Conservation (phyloP, 2,888 invertebrate genomes). For the Electrophaes corylata region DNA sequence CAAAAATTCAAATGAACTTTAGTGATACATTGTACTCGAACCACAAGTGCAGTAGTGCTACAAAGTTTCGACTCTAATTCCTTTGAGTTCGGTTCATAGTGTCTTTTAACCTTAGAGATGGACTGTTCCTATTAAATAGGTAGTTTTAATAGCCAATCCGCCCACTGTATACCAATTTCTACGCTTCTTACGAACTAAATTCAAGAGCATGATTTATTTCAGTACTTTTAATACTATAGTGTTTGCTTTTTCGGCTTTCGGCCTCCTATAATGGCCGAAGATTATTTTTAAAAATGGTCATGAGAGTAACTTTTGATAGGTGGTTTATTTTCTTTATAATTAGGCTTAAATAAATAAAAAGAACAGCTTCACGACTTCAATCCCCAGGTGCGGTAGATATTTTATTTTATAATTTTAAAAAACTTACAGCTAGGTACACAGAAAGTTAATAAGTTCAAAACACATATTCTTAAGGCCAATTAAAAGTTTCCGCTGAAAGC, state of each 20-base stretch:
- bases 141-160: conserved; percentile 18
- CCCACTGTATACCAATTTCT: conserved; percentile 24
- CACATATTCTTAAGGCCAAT: too few relatives aligned
- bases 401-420: too few relatives aligned
- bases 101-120: background rate
- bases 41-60: background rate
- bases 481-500: too few relatives aligned
- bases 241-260: conserved; percentile 5
- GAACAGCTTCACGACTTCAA: too few relatives aligned
- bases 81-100: background rate
- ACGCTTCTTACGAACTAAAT: conserved; percentile 22
- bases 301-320: too few relatives aligned
- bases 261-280: background rate
- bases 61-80: background rate
- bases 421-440: too few relatives aligned
- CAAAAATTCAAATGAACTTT: conserved; percentile 3
- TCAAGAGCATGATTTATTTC: conserved; percentile 29
- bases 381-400: too few relatives aligned
- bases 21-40: conserved; percentile 8
- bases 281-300: background rate
- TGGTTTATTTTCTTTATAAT: too few relatives aligned
- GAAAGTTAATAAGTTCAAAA: too few relatives aligned
- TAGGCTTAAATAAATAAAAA: too few relatives aligned
- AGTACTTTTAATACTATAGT: background rate
- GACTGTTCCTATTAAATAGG: conserved; percentile 19